phyloP scores from a whole-genome alignment of 2,113 vertebrate species.

The Phaetusa simplex region DNA sequence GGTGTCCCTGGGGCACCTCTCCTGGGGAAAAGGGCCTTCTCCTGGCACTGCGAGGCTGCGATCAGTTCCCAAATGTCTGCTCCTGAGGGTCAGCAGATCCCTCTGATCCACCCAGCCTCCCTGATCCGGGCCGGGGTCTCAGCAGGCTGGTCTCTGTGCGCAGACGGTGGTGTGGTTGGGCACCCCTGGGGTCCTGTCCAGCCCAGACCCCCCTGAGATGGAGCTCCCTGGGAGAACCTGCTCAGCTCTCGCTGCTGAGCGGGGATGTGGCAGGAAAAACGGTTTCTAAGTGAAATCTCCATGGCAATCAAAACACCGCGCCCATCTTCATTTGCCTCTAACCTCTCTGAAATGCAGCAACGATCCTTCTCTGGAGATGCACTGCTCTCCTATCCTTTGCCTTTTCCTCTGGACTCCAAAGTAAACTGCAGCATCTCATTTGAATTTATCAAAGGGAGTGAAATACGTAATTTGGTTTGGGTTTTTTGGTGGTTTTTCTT shows the following conservation, averaged over 20 bases:
- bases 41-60: not conserved
- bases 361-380: not conserved
- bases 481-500: not conserved
- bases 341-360: conserved; percentile 4
- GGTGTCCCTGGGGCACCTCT: not conserved
- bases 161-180: not conserved
- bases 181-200: not conserved
- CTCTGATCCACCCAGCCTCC: not conserved
- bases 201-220: not conserved
- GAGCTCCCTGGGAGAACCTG: not conserved
- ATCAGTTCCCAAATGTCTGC: not conserved
- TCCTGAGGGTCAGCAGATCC: not conserved
- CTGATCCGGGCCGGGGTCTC: not conserved
- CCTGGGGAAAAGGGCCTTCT: not conserved
- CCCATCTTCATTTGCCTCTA: not conserved
- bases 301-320: conserved; percentile 30
- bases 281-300: conserved; percentile 54
- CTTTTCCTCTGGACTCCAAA: not conserved
- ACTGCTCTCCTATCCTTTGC: not conserved
- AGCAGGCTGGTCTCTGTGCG: not conserved
- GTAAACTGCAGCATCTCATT: not conserved
- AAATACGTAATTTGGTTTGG: not conserved
- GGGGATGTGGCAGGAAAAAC: not conserved
- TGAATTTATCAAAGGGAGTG: not conserved
- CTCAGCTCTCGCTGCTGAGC: not conserved